These are phyloP conservation scores for Margaritifera margaritifera DNA, from an alignment of 2,888 invertebrate species.

Conservation along the genomic window DNA sequence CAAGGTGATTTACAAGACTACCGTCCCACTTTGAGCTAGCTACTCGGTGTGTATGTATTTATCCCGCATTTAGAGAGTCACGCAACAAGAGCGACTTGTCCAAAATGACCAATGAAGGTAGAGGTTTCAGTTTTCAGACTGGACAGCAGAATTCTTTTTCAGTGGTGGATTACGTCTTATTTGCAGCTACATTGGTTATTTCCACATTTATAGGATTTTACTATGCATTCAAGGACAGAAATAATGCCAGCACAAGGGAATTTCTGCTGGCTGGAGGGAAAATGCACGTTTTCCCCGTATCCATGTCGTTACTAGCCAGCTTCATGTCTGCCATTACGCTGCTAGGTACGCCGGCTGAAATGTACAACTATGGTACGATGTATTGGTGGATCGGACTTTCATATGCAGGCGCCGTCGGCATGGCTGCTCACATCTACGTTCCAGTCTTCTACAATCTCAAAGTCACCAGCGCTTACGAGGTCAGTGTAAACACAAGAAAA, in stretches of 20 bases:
- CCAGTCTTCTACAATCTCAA: slow-evolving; percentile 59
- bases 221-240: slow-evolving; percentile 61
- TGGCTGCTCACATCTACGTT: slow-evolving; percentile 56
- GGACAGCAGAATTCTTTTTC: slow-evolving; percentile 50
- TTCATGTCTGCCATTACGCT: slow-evolving; percentile 64
- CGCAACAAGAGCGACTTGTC: background rate
- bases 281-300: slow-evolving; percentile 61
- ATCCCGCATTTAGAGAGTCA: too few species aligned
- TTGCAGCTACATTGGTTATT: slow-evolving; percentile 50
- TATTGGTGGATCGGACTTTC: slow-evolving; percentile 59
- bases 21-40: too few species aligned
- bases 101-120: slow-evolving; percentile 20
- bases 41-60: too few species aligned
- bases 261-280: slow-evolving; percentile 65
- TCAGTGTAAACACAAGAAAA: slow-evolving; percentile 23
- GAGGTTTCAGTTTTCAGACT: slow-evolving; percentile 49
- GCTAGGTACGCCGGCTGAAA: slow-evolving; percentile 68
- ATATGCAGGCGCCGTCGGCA: slow-evolving; percentile 61
- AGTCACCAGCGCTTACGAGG: slow-evolving; percentile 62
- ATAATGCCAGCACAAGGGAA: slow-evolving; percentile 53
- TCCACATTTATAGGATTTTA: slow-evolving; percentile 66
- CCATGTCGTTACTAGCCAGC: slow-evolving; percentile 58
- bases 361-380: slow-evolving; percentile 64
- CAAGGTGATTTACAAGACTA: too few species aligned
- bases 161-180: slow-evolving; percentile 59